These are phyloP conservation scores for Lithophane leautieri DNA, from an alignment of 2,888 invertebrate genomes.

Conservation along the genomic window DNA sequence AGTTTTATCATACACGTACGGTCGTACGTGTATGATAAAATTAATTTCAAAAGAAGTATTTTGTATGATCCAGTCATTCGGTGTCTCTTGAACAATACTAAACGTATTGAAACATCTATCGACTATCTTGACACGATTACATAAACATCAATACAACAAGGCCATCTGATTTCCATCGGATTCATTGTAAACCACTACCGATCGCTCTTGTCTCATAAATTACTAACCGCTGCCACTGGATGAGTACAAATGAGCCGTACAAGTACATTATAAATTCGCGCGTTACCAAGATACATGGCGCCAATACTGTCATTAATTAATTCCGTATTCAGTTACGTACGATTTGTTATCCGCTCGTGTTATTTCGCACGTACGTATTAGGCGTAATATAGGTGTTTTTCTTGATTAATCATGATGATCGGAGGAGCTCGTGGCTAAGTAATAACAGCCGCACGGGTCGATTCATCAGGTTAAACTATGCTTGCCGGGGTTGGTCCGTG, in stretches of 20 bases:
- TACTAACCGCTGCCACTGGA: slow-evolving; percentile 14
- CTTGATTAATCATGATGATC: not conserved
- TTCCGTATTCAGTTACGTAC: slow-evolving; percentile 52
- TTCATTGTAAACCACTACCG: slow-evolving; percentile 39
- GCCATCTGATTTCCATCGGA: slow-evolving; percentile 41
- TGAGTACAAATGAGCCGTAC: slow-evolving; percentile 55
- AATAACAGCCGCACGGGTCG: too few species aligned
- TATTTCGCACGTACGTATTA: slow-evolving; percentile 14
- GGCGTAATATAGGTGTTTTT: not conserved
- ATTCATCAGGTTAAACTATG: too few species aligned
- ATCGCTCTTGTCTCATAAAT: slow-evolving; percentile 45
- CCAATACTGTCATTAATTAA: slow-evolving; percentile 50
- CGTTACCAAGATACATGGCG: slow-evolving; percentile 44
- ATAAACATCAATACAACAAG: slow-evolving; percentile 39
- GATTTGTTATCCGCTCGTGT: slow-evolving; percentile 27
- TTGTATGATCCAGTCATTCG: not conserved
- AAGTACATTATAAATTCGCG: slow-evolving; percentile 50
- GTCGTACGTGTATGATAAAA: not conserved
- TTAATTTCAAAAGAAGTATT: not conserved
- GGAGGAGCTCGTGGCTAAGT: too few species aligned
- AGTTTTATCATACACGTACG: too few species aligned
- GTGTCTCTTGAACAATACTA: slow-evolving; percentile 4
- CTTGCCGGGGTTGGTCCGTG: too few species aligned
- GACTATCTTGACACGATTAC: slow-evolving; percentile 13
- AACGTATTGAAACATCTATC: slow-evolving; percentile 1